Evolutionary conservation across 2,888 invertebrate genomes (phyloP), one percentile per base, ranked within the genome.

Genomic region (Melanophora roralis): DNA sequence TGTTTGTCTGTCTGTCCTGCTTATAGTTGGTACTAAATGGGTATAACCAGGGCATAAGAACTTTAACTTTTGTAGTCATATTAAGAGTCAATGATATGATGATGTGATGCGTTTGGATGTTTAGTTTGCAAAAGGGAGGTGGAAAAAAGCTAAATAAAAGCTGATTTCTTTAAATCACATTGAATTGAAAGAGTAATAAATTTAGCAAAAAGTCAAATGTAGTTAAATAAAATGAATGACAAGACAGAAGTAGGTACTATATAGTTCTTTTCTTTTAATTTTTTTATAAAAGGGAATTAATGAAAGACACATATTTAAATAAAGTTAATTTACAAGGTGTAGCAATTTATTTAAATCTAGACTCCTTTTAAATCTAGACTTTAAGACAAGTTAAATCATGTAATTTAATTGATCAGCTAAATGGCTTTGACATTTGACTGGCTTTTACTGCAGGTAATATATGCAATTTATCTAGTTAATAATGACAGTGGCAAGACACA

Each of bases 111-210:
- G 68, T 76, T 68, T 57, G 47, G 71, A 75, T 65, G 71, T 80
- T 55, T 75, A 62, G 75, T 57, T 65, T 51, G 60, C 43, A 34
- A 12, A 8, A 32, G 9, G 21, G 3, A 45, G 8, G 7, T 6
- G 16, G 16, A 49, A 19, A 64, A 69, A 43, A 40, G 55, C 27
- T 34, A 60, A 40, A 57, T 27, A 51, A 71, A 49, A 79, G 75
- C 59, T 75, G 79, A 79, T 75, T 79, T 79, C 79, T 79, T 79
- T 75, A 79, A 79, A 79, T 79, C 75, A 79, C 79, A 71, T 69
- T 47, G 53, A 65, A 79, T 79, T 69, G 75, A 59, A 71, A 75
- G 71, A 71, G 79, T 60, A 79, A 79, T 79, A 79, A 79, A 79
- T 79, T 75, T 71, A 59, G 49, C 71, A 75, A 75, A 65, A 71